Conservation (phyloP, 2,113 vertebrate species). For the Sander lucioperca region DNA sequence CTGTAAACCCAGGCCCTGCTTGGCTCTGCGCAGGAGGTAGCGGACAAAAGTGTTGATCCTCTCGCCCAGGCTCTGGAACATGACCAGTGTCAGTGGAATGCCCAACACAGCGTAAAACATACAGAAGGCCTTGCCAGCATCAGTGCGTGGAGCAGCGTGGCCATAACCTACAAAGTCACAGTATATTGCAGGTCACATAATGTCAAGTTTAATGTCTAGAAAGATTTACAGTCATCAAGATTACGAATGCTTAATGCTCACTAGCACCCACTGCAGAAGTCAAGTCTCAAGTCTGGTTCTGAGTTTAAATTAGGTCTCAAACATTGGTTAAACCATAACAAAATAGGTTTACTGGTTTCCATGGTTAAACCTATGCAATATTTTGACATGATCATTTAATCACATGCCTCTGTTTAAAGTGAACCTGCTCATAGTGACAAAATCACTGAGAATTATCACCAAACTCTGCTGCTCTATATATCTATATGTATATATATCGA, state of each 20-base stretch:
- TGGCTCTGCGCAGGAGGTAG: conserved; percentile 86
- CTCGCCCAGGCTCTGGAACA: conserved; percentile 94
- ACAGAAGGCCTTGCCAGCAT: conserved; percentile 92
- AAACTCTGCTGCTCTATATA: not conserved
- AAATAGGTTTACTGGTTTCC: not conserved
- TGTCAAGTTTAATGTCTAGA: not conserved
- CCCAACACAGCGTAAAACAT: conserved; percentile 92
- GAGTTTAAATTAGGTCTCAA: not conserved
- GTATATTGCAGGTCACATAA: conserved; percentile 28
- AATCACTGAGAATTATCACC: not conserved
- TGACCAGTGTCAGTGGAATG: conserved; percentile 92
- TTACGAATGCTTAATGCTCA: not conserved
- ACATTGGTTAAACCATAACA: not conserved
- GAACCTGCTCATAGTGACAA: not conserved
- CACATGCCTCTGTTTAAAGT: not conserved
- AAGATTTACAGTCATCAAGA: conserved; percentile 1
- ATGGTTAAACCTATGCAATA: not conserved
- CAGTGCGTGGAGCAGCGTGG: conserved; percentile 88
- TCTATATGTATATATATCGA: not conserved
- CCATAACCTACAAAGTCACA: conserved; percentile 87
- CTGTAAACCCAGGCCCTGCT: conserved; percentile 88
- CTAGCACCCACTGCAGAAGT: not conserved
- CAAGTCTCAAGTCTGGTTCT: not conserved
- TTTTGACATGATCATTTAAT: not conserved
- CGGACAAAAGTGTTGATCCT: conserved; percentile 90